A percentile compares a stretch with the other conserved stretches of the same genome.
Evolutionary conservation across 2,888 invertebrate species (phyloP).

Genomic region (Drosophila lacicola): DNA sequence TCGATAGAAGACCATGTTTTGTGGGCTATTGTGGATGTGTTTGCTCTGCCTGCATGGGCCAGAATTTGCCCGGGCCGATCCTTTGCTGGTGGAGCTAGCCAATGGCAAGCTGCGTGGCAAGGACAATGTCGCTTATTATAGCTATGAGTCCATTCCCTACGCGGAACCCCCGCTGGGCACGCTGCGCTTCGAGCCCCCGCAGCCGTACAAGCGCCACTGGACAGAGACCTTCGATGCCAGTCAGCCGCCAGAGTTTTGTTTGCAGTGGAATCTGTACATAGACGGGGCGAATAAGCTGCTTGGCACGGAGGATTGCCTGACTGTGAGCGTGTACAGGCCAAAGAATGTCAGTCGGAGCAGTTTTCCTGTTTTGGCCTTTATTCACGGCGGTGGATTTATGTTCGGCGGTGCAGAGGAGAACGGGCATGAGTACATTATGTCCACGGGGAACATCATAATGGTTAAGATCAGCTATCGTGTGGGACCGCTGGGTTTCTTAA

Average conservation of each 20-base stretch:
- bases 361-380: constrained; percentile 88
- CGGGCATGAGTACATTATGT: constrained; percentile 87
- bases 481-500: constrained; percentile 91
- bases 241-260: constrained; percentile 86
- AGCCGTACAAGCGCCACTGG: constrained; percentile 2
- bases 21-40: neutral
- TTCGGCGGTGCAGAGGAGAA: constrained; percentile 86
- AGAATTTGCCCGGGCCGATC: constrained; percentile 4
- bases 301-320: constrained; percentile 89
- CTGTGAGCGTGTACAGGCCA: constrained; percentile 88
- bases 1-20: constrained; percentile 11
- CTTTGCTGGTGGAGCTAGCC: constrained; percentile 49
- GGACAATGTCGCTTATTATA: constrained; percentile 84
- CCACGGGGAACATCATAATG: constrained; percentile 87
- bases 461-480: constrained; percentile 90
- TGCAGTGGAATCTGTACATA: constrained; percentile 87
- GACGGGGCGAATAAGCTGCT: constrained; percentile 50
- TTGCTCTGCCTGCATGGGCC: neutral
- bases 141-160: constrained; percentile 89
- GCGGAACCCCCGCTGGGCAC: constrained; percentile 86
- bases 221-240: constrained; percentile 85
- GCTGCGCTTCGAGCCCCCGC: constrained; percentile 86
- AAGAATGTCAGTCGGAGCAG: constrained; percentile 33
- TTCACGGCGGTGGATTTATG: constrained; percentile 90
- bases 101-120: constrained; percentile 71